phyloP scores from a whole-genome alignment of 2,113 vertebrate species.

The Tonatia bakeri region DNA sequence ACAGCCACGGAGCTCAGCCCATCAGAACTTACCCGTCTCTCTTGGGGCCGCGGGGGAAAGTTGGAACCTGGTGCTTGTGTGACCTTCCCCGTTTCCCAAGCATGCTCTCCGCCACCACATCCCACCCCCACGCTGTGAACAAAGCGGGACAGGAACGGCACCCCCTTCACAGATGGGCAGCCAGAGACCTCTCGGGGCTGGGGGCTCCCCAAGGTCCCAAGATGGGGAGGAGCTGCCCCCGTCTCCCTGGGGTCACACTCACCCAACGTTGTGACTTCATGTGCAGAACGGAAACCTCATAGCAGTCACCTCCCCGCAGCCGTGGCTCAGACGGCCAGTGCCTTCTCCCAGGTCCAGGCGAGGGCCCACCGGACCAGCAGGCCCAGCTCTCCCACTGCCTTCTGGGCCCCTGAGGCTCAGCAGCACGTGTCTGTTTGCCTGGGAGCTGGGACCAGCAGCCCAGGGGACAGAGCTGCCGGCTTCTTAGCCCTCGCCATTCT shows the following conservation, averaged over 20 bases:
- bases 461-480: background rate
- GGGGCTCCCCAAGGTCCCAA: background rate
- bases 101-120: rapidly evolving
- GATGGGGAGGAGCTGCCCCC: rapidly evolving
- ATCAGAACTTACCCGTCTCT: too few relatives aligned
- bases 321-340: rapidly evolving
- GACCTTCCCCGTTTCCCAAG: too few relatives aligned
- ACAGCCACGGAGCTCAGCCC: rapidly evolving
- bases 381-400: rapidly evolving
- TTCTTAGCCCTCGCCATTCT: rapidly evolving
- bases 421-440: background rate
- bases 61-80: too few relatives aligned
- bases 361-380: too few relatives aligned
- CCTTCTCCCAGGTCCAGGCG: background rate
- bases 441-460: background rate
- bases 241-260: background rate
- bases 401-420: rapidly evolving
- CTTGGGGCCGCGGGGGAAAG: background rate
- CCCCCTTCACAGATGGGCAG: rapidly evolving
- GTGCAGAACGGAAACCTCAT: rapidly evolving
- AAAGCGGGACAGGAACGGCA: rapidly evolving
- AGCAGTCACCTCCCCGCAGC: rapidly evolving
- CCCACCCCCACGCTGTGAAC: rapidly evolving
- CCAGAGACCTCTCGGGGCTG: rapidly evolving
- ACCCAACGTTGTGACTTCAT: rapidly evolving